Evolutionary conservation across 2,113 vertebrate species (phyloP).

Genomic region (Etia nguti): DNA sequence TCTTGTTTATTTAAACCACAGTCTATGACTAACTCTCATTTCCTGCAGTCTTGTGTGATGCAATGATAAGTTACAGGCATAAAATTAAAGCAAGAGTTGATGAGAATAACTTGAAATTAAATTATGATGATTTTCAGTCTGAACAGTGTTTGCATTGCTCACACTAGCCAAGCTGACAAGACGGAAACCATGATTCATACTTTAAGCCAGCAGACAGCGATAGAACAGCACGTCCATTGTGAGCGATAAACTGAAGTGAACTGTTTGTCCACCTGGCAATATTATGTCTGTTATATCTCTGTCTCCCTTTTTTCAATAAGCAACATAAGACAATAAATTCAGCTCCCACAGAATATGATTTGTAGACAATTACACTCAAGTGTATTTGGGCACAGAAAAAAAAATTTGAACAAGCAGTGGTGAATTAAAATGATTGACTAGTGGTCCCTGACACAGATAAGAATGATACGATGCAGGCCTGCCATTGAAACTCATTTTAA

Average conservation of each 20-base stretch:
- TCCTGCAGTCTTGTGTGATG: neutral
- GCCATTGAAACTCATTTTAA: neutral
- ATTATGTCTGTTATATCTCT: neutral
- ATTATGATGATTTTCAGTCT: neutral
- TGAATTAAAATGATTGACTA: neutral
- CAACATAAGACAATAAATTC: neutral
- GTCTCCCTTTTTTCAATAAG: neutral
- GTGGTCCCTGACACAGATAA: neutral
- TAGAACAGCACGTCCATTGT: neutral
- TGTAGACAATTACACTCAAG: neutral
- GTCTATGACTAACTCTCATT: slow-evolving; percentile 12
- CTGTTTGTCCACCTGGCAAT: neutral
- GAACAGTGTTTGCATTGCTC: neutral
- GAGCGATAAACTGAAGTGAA: neutral
- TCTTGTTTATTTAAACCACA: neutral
- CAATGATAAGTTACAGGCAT: slow-evolving; percentile 7
- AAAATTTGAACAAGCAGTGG: neutral
- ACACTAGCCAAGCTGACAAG: neutral
- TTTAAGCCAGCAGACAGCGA: neutral
- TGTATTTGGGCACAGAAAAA: neutral
- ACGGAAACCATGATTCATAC: neutral
- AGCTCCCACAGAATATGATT: neutral
- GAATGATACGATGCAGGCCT: neutral
- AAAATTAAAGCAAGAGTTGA: slow-evolving; percentile 19
- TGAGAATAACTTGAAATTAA: neutral